phyloP scores from a whole-genome alignment of 2,888 invertebrate species.

The Saturnia japonica region DNA sequence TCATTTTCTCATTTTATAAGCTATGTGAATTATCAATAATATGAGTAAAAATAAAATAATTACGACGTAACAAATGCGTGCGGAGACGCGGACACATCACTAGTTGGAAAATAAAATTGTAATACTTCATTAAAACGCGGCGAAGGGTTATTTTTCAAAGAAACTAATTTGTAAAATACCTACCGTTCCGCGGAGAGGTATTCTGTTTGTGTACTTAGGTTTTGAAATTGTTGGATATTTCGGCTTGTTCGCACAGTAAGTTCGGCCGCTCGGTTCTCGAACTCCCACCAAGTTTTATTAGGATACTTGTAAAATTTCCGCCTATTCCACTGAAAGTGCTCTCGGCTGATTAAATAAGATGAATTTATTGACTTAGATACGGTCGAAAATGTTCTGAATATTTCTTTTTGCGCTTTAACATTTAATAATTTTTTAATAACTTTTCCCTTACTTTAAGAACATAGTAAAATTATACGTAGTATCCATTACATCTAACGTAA shows the following conservation, averaged over 20 bases:
- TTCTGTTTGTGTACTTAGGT: conserved; percentile 38
- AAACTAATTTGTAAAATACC: conserved; percentile 20
- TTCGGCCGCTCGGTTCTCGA: conserved; percentile 48
- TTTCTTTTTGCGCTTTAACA: conserved; percentile 36
- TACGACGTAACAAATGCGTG: no score
- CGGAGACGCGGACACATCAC: neutral
- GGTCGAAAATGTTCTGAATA: conserved; percentile 48
- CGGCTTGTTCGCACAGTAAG: conserved; percentile 50
- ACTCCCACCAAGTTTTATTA: conserved; percentile 77
- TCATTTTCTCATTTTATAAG: no score
- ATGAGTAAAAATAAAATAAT: no score
- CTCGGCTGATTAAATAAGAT: conserved; percentile 79
- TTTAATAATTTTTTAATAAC: conserved; percentile 31
- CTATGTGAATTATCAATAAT: no score
- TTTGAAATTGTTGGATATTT: conserved; percentile 72
- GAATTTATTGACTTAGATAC: conserved; percentile 71
- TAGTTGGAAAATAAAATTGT: neutral
- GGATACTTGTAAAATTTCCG: conserved; percentile 81
- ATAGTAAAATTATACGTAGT: neutral
- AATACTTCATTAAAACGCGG: neutral
- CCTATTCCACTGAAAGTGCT: conserved; percentile 71
- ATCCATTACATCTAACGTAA: neutral
- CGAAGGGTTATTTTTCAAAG: conserved; percentile 6
- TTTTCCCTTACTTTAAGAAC: neutral
- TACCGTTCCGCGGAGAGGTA: conserved; percentile 11